Base-by-base conservation (phyloP, 2,888 invertebrate species). In the Phaedon cochleariae region DNA sequence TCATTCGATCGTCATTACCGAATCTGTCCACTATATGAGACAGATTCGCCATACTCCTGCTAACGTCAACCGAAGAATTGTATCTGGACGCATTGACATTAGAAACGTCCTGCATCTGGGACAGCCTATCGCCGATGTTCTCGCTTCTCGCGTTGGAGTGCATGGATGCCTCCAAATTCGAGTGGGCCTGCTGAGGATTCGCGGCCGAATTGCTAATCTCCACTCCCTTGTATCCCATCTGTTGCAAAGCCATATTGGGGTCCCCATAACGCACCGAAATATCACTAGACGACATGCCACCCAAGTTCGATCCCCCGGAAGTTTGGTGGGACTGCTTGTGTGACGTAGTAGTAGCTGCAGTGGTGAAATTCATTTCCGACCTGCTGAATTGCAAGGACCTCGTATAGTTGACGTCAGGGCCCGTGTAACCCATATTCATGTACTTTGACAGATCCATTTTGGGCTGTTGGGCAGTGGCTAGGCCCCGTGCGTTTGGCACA, bases 11-110 rank as follows among this genome's bases (percentile, higher is more conserved):
- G 53, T 88, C 87, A 69, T 85, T 85, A 59, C 68, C 69, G 79
- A 76, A 87, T 49, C 89, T 81, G 74, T 89, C 89, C 51, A 89
- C 83, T 80, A 89, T 88, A 80, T 88, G 89, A 12, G 88, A 86
- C 65, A 89, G 83, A 77, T 86, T 88, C 4, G 87, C 85, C 64
- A 89, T 80, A 79, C 86, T 88, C 45, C 88, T 80, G 22, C 80
- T 73, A 51, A 83, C 71, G 21, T 88, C 88, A 63, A 88, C 83
- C 80, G 63, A 73, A 1, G 75, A 72, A 49, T 75, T 78, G 62
- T 80, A 82, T 49, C 80, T 69, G 4, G 78, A 73, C 67, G 80
- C 73, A 29, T 22, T 51, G n/a, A 52, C 26, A 31, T n/a, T 45
- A 1, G 51, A 52, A 0, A 57, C 51, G 7, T 64, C 61, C 54